These are phyloP conservation scores for Diorhabda elongata DNA, from an alignment of 1,140 invertebrate species.

Conservation along the genomic window DNA sequence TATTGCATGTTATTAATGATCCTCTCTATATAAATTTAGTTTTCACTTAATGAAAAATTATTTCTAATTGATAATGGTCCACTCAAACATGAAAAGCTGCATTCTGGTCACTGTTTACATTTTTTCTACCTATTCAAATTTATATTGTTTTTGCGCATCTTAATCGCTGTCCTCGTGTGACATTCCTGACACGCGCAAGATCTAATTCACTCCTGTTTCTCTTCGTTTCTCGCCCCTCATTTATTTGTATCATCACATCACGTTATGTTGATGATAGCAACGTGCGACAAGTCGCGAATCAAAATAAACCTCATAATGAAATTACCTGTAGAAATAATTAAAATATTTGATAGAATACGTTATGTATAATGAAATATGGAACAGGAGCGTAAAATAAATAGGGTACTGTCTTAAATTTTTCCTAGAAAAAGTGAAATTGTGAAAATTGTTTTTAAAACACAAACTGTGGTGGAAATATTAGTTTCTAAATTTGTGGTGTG, in stretches of 20 bases:
- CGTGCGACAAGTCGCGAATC: not conserved
- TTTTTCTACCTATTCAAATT: not conserved
- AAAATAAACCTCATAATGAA: not conserved
- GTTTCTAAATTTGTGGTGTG: too few species aligned
- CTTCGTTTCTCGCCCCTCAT: constrained; percentile 23
- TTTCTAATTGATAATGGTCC: too few species aligned
- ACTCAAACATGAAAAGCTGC: too few species aligned
- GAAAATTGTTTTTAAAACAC: too few species aligned
- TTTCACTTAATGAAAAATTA: too few species aligned
- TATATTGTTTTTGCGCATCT: constrained; percentile 32
- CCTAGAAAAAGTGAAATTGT: too few species aligned
- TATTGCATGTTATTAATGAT: too few species aligned
- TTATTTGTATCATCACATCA: constrained; percentile 27
- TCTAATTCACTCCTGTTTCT: constrained; percentile 21
- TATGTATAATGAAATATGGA: not conserved
- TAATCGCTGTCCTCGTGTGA: constrained; percentile 29
- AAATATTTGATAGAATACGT: not conserved
- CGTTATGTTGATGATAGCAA: constrained; percentile 8
- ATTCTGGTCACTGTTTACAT: not conserved
- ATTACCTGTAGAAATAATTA: not conserved
- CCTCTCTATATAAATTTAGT: too few species aligned
- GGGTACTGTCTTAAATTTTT: too few species aligned
- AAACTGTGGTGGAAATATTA: too few species aligned
- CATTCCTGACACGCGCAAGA: constrained; percentile 24
- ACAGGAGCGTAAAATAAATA: not conserved